A percentile compares a stretch with the other conserved stretches of the same genome.
phyloP scores from a whole-genome alignment of 2,113 vertebrate species.

The Rhea pennata region DNA sequence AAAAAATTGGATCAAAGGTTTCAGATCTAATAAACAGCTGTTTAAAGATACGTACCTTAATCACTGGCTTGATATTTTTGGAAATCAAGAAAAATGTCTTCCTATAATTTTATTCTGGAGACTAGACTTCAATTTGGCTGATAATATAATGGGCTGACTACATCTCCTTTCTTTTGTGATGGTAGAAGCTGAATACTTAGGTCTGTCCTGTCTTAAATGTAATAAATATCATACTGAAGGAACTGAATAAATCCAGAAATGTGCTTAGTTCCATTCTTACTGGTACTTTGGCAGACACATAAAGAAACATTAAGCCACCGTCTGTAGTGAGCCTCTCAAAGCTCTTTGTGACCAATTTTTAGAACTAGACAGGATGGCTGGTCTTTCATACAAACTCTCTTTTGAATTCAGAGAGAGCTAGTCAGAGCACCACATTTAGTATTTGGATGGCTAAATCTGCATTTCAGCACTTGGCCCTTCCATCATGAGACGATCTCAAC shows the following conservation, averaged over 20 bases:
- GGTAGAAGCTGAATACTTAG: not conserved
- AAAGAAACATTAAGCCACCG: not conserved
- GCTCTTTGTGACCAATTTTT: not conserved
- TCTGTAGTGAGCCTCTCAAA: not conserved
- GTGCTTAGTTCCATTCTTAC: not conserved
- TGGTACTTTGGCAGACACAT: not conserved
- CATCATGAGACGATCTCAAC: not conserved
- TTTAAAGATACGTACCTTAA: not conserved
- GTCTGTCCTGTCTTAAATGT: not conserved
- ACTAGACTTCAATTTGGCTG: rapidly evolving
- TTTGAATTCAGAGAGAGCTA: not conserved
- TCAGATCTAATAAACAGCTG: not conserved
- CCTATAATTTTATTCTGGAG: not conserved
- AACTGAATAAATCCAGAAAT: not conserved
- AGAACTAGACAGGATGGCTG: not conserved
- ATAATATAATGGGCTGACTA: not conserved
- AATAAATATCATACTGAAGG: not conserved
- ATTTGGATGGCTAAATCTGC: not conserved
- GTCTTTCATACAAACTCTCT: not conserved
- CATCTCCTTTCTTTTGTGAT: not conserved
- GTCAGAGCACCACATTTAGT: not conserved
- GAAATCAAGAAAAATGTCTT: not conserved
- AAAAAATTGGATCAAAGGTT: not conserved
- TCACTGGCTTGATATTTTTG: not conserved
- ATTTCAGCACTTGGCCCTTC: not conserved